Evolutionary conservation across 2,888 invertebrate genomes (phyloP).

Genomic region (Ligdia adustata): DNA sequence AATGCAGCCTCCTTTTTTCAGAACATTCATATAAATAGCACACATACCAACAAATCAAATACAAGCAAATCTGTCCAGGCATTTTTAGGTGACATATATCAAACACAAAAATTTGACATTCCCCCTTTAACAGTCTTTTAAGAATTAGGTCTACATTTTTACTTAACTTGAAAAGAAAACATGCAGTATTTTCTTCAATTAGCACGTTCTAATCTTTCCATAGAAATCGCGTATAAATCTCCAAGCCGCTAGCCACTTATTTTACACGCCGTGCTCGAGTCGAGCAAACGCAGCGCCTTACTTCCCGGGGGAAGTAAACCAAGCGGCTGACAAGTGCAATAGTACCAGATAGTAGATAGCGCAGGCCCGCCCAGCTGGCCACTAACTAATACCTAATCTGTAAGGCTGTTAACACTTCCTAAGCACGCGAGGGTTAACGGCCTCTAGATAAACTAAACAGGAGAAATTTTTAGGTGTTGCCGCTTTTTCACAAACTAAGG

Average conservation of each 20-base stretch:
- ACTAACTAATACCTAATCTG: constrained; percentile 32
- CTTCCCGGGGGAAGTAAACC: constrained; percentile 35
- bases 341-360: constrained; percentile 72
- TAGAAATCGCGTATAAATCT: constrained; percentile 7
- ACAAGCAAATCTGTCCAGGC: too few species aligned
- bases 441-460: constrained; percentile 41
- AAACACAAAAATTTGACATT: too few species aligned
- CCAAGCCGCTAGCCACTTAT: constrained; percentile 12
- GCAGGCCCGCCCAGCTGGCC: constrained; percentile 65
- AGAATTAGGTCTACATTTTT: too few species aligned
- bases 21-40: too few species aligned
- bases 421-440: constrained; percentile 39
- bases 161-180: too few species aligned
- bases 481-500: constrained; percentile 4
- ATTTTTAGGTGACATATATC: too few species aligned
- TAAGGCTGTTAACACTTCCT: constrained; percentile 56
- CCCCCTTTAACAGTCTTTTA: too few species aligned
- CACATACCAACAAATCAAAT: too few species aligned
- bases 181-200: too few species aligned
- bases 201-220: background rate
- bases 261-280: constrained; percentile 8
- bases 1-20: too few species aligned
- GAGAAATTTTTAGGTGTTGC: constrained; percentile 23
- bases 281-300: constrained; percentile 23
- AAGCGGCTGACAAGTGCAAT: constrained; percentile 70